phyloP scores from a whole-genome alignment of 2,888 invertebrate species.

The Caenorhabditis uteleia region DNA sequence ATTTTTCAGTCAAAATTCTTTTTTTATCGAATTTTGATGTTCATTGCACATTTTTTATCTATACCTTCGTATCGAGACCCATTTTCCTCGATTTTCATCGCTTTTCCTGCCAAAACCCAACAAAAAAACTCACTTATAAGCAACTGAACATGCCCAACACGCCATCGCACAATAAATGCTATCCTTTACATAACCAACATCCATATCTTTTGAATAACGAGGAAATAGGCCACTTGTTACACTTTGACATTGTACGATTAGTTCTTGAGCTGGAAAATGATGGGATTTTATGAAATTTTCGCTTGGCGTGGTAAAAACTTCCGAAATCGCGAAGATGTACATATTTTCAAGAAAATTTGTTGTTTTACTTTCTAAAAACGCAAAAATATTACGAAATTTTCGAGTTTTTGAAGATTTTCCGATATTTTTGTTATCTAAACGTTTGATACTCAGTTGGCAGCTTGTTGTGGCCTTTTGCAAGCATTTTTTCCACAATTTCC shows the following conservation, averaged over 20 bases:
- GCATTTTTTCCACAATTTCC: no score
- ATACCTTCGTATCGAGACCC: no score
- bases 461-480: no score
- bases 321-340: neutral
- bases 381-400: neutral
- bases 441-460: no score
- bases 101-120: neutral
- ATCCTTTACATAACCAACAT: slow-evolving; percentile 86
- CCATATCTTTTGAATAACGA: slow-evolving; percentile 79
- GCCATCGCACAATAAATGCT: slow-evolving; percentile 96
- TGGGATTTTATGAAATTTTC: no score
- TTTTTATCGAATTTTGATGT: no score
- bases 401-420: no score
- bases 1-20: no score
- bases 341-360: neutral
- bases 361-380: slow-evolving; percentile 1
- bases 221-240: slow-evolving; percentile 68
- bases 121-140: slow-evolving; percentile 86
- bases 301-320: no score
- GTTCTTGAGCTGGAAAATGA: slow-evolving; percentile 43
- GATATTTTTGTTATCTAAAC: no score
- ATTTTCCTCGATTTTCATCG: neutral
- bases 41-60: no score
- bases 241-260: slow-evolving; percentile 64
- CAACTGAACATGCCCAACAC: slow-evolving; percentile 94